phyloP scores from a whole-genome alignment of 2,113 vertebrate species.

The Calonectris borealis region DNA sequence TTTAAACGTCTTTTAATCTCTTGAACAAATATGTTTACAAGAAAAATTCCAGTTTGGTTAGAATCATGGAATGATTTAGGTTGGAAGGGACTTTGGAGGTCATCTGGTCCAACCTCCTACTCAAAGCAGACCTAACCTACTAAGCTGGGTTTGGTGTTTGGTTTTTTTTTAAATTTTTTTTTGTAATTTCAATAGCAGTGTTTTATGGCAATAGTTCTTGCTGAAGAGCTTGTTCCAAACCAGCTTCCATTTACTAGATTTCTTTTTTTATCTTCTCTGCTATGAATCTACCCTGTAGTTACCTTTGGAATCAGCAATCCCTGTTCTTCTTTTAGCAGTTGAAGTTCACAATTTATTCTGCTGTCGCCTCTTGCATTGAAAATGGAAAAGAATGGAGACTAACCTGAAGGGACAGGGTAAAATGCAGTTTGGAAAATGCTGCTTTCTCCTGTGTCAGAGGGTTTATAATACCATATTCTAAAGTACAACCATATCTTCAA shows the following conservation, averaged over 20 bases:
- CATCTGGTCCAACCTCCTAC: not conserved
- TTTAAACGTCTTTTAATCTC: not conserved
- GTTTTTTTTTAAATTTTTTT: not conserved
- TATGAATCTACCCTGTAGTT: not conserved
- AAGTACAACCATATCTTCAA: not conserved
- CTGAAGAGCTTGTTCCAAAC: not conserved
- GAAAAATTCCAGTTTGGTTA: not conserved
- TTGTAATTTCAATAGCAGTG: not conserved
- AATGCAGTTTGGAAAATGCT: not conserved
- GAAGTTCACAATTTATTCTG: not conserved
- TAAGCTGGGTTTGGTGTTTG: not conserved
- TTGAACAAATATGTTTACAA: not conserved
- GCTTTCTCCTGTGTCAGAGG: not conserved
- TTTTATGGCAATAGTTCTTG: not conserved
- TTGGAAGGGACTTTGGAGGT: not conserved
- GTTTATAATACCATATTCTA: not conserved
- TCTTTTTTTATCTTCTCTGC: not conserved
- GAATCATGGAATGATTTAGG: not conserved
- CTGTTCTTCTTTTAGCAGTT: not conserved
- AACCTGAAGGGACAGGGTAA: not conserved
- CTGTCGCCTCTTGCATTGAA: not conserved
- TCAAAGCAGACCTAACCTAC: not conserved
- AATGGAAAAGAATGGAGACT: not conserved
- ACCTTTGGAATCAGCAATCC: not conserved
- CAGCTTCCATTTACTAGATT: not conserved